A percentile compares a stretch with the other conserved stretches of the same genome.
phyloP scores from a whole-genome alignment of 2,113 vertebrate genomes.

The Mola mola region DNA sequence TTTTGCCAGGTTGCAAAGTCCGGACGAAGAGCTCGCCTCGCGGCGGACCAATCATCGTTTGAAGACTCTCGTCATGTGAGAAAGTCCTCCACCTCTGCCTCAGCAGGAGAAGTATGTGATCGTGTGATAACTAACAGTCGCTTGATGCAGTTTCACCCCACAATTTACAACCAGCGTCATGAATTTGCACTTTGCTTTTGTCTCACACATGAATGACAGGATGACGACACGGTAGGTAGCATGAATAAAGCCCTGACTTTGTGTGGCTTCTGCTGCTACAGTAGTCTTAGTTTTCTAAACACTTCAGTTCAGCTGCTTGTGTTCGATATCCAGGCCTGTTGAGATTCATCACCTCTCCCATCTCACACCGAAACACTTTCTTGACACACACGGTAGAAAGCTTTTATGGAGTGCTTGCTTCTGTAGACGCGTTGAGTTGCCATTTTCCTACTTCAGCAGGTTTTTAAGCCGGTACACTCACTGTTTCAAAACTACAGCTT shows the following conservation, averaged over 20 bases:
- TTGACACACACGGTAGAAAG: slow-evolving; percentile 32
- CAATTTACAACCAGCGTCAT: slow-evolving; percentile 21
- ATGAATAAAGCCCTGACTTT: slow-evolving; percentile 27
- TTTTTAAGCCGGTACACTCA: slow-evolving; percentile 20
- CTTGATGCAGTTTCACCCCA: slow-evolving; percentile 13
- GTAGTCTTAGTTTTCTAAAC: slow-evolving; percentile 4
- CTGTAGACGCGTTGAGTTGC: slow-evolving; percentile 26
- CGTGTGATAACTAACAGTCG: background rate
- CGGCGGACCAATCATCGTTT: slow-evolving; percentile 77
- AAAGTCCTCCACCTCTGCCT: slow-evolving; percentile 79
- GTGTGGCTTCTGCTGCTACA: slow-evolving; percentile 47
- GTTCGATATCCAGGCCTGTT: slow-evolving; percentile 11
- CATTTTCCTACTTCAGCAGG: slow-evolving; percentile 18
- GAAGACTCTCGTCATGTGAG: slow-evolving; percentile 76
- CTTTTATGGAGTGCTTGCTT: slow-evolving; percentile 28
- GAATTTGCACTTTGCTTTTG: slow-evolving; percentile 51
- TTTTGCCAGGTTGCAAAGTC: slow-evolving; percentile 83
- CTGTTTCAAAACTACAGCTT: slow-evolving; percentile 1
- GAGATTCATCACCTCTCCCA: slow-evolving; percentile 3
- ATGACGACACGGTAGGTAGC: slow-evolving; percentile 72
- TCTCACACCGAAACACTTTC: background rate
- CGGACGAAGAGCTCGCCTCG: slow-evolving; percentile 85
- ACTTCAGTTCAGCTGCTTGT: slow-evolving; percentile 8
- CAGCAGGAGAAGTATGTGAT: slow-evolving; percentile 82
- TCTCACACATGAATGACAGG: slow-evolving; percentile 62